These are phyloP conservation scores for Dicycla oo DNA, from an alignment of 2,888 invertebrate genomes.

Conservation along the genomic window DNA sequence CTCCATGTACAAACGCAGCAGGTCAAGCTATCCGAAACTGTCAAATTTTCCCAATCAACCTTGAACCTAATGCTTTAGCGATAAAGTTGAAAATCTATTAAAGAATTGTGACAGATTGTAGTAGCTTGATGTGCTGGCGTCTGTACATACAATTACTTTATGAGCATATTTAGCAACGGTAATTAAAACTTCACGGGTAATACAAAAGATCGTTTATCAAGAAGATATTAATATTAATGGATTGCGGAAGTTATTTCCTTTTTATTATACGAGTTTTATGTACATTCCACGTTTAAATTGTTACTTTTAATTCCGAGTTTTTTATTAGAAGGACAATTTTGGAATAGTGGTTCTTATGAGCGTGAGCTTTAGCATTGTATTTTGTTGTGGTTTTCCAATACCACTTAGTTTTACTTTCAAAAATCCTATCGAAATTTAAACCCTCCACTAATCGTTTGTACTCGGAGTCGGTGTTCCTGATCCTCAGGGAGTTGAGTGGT, in stretches of 20 bases:
- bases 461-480: not conserved
- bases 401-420: too few relatives aligned
- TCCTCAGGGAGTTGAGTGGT: not conserved
- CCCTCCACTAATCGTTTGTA: not conserved
- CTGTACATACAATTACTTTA: slow-evolving; percentile 21
- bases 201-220: slow-evolving; percentile 42
- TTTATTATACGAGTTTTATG: slow-evolving; percentile 40
- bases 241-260: slow-evolving; percentile 43
- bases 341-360: not conserved
- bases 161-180: slow-evolving; percentile 36
- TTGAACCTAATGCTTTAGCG: too few relatives aligned
- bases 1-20: too few relatives aligned
- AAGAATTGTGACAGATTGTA: too few relatives aligned
- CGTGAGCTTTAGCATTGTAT: not conserved
- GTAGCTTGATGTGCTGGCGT: too few relatives aligned
- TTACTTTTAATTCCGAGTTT: slow-evolving; percentile 30
- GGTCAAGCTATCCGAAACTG: too few relatives aligned
- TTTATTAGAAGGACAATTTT: not conserved
- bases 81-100: too few relatives aligned
- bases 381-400: not conserved
- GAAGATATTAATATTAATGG: slow-evolving; percentile 33
- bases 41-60: too few relatives aligned
- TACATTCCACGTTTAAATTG: slow-evolving; percentile 23
- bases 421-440: too few relatives aligned
- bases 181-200: slow-evolving; percentile 41